These are phyloP conservation scores for Hyppa rectilinea DNA, from an alignment of 2,888 invertebrate genomes.

Conservation along the genomic window DNA sequence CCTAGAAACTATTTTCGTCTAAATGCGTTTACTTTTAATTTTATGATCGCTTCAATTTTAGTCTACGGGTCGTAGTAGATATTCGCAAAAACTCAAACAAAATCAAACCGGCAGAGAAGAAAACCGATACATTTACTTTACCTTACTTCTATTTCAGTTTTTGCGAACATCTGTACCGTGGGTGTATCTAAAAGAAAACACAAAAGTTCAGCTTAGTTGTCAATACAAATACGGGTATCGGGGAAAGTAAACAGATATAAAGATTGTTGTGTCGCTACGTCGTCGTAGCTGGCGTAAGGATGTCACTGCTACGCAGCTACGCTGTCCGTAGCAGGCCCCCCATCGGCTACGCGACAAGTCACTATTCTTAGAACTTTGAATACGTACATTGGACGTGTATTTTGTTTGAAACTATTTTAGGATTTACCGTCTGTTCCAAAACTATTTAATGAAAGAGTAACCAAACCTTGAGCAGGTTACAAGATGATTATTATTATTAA, in stretches of 20 bases:
- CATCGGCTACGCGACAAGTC: conserved; percentile 17
- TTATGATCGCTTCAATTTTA: too few relatives aligned
- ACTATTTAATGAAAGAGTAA: too few relatives aligned
- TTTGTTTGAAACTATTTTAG: neutral
- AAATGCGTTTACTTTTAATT: too few relatives aligned
- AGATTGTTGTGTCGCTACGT: conserved; percentile 11
- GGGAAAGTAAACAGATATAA: conserved; percentile 1
- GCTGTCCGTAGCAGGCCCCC: conserved; percentile 28
- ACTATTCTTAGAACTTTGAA: neutral
- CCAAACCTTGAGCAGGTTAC: too few relatives aligned
- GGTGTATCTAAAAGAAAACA: neutral
- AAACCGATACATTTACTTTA: neutral
- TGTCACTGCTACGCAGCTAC: conserved; percentile 42
- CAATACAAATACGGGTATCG: neutral
- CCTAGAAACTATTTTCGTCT: too few relatives aligned
- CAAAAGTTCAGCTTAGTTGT: neutral
- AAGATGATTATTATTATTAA: too few relatives aligned
- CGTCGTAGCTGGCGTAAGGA: conserved; percentile 31
- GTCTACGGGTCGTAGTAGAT: too few relatives aligned
- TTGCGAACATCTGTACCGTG: conserved; percentile 3
- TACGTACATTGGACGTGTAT: neutral
- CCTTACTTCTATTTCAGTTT: neutral
- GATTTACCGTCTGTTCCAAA: too few relatives aligned
- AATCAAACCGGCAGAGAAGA: neutral
- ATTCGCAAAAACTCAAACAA: neutral